Percentiles rank a stretch among this genome's conserved stretches.
These are phyloP conservation scores for Zoanthus sansibaricus DNA, from an alignment of 92 coral and sea anemone genomes.

Conservation along the genomic window DNA sequence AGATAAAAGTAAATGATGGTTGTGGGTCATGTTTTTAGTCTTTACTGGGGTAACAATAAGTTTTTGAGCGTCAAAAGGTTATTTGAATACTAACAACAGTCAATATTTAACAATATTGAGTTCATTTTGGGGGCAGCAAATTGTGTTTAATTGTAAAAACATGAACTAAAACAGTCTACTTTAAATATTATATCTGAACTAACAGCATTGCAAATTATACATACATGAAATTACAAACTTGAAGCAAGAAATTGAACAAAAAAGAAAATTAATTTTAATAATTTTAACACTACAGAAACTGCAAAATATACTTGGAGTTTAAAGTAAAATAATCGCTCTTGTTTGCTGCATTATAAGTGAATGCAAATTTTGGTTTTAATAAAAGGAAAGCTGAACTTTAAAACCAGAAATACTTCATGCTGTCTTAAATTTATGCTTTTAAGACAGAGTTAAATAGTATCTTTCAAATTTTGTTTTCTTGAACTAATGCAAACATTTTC, in stretches of 20 bases:
- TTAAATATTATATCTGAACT: neutral
- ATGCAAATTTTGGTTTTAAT: neutral
- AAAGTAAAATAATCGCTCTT: neutral
- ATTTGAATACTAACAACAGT: neutral
- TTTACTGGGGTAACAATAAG: neutral
- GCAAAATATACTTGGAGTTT: neutral
- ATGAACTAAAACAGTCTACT: slow-evolving; percentile 5
- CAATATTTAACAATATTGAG: neutral
- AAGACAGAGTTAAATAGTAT: neutral
- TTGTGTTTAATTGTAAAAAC: neutral
- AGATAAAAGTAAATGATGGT: too few species aligned
- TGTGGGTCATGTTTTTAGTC: neutral
- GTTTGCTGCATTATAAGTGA: slow-evolving; percentile 2
- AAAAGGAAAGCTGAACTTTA: neutral
- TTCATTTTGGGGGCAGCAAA: slow-evolving; percentile 1
- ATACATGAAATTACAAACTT: neutral
- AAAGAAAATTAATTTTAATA: neutral
- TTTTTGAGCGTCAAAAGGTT: neutral
- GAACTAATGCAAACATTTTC: neutral
- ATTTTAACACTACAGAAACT: neutral
- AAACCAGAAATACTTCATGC: neutral
- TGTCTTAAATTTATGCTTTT: neutral
- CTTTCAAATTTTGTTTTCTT: neutral
- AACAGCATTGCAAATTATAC: neutral
- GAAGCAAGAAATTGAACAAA: neutral